Conservation (phyloP, 2,113 vertebrate species). For the Crotalus tigris region DNA sequence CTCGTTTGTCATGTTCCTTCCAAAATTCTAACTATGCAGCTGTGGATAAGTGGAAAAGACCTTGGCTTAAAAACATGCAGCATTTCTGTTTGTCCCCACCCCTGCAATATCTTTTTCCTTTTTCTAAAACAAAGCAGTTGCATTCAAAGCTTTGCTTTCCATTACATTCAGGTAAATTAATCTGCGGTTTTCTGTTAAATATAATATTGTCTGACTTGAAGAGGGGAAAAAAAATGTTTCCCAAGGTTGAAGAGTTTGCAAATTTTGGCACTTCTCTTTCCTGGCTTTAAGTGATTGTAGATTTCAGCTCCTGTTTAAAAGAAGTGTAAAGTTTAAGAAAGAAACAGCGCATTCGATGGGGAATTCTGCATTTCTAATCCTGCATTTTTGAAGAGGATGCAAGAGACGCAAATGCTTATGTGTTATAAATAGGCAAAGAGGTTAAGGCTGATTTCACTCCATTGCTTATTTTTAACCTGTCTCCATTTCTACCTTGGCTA, state of each 20-base stretch:
- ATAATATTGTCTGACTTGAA: background rate
- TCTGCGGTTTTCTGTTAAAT: slow-evolving; percentile 15
- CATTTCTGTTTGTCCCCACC: background rate
- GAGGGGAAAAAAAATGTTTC: background rate
- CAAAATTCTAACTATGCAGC: slow-evolving; percentile 13
- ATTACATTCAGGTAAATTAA: slow-evolving; percentile 8
- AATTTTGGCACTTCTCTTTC: background rate
- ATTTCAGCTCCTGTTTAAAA: background rate
- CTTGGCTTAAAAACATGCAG: slow-evolving; percentile 19
- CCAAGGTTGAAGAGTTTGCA: background rate
- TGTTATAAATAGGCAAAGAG: background rate
- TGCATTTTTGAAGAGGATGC: background rate
- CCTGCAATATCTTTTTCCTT: background rate
- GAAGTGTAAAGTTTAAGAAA: background rate
- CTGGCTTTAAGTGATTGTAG: background rate
- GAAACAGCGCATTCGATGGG: background rate
- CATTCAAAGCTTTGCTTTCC: background rate
- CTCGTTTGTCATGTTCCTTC: slow-evolving; percentile 42
- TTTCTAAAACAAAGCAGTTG: background rate
- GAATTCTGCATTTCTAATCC: background rate
- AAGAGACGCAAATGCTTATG: background rate
- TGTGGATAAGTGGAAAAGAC: slow-evolving; percentile 36
- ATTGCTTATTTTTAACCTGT: background rate
- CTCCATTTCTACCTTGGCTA: background rate
- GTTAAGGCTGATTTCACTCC: background rate